Evolutionary conservation across 37 sponge, comb jelly and placozoan genomes (phyloP), one percentile per base, ranked within the genome.

Genomic region (Haliclona indistincta): DNA sequence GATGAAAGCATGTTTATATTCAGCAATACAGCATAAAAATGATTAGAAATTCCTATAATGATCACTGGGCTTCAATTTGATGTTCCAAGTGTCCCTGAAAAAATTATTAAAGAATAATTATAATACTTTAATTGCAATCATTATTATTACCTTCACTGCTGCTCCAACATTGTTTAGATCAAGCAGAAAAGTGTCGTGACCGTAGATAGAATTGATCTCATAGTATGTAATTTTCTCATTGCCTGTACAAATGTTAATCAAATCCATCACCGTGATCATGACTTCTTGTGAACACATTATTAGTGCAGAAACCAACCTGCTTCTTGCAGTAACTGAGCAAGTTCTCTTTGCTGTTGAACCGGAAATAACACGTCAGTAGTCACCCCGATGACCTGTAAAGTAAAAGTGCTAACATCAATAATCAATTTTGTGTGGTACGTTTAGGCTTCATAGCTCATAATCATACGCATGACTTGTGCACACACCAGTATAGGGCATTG

Each of bases 171-270:
- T 87, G 51, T 72, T 84, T 5, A 82, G 56, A 38, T 91, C 92
- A 36, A 91, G 34, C 34, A 91, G 42, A 71, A 91, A 91, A 0
- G 92, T 91, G 43, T 91, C 92, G 43, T 91, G 92, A 23, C 92
- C 92, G 67, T 87, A 87, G 43, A 83, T 65, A 13, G 88, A 83
- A 23, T 36, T 71, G 32, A 87, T 38, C 42, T 91, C 92, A 71
- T 77, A 91, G 43, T 78, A 91, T 0, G 77, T 70, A 8, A 77
- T 80, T 29, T 67, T 67, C 0, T 19, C 34, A 43, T 91, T 91
- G 0, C 92, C 92, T 78, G 58, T 25, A 70, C 67, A 66, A n/a
- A 30, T 10, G 36, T 10, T 38, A 29, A 66, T 32, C 67, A 10
- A 66, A 8, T 37, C 11, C 7, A 61, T 23, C 23, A 26, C 63